Evolutionary conservation across 2,888 invertebrate species (phyloP).

Genomic region (Merodon equestris): DNA sequence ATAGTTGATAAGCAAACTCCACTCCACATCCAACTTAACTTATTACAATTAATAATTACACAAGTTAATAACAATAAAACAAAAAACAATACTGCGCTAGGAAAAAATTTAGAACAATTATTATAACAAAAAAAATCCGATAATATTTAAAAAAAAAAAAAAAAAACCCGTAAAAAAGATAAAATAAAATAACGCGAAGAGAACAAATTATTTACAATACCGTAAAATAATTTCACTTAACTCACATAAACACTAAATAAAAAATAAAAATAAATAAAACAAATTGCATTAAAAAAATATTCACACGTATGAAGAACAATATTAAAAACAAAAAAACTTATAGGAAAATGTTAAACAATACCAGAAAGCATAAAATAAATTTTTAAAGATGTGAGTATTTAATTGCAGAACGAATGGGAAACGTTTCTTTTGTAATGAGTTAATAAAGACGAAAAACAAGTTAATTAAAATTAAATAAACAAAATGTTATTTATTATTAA

Average conservation of each 20-base stretch:
- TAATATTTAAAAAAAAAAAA: slow-evolving; percentile 50
- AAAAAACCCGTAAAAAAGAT: slow-evolving; percentile 17
- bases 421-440: slow-evolving; percentile 69
- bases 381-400: slow-evolving; percentile 61
- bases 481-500: slow-evolving; percentile 67
- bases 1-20: slow-evolving; percentile 39
- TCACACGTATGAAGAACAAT: slow-evolving; percentile 41
- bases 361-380: slow-evolving; percentile 62
- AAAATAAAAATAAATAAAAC: slow-evolving; percentile 17
- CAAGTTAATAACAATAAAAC: slow-evolving; percentile 4
- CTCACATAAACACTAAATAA: slow-evolving; percentile 43
- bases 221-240: slow-evolving; percentile 54
- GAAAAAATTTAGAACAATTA: slow-evolving; percentile 66
- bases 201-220: slow-evolving; percentile 55
- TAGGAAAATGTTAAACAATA: slow-evolving; percentile 57
- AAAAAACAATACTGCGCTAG: slow-evolving; percentile 45
- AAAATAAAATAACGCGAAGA: slow-evolving; percentile 37
- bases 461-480: slow-evolving; percentile 60
- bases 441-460: slow-evolving; percentile 53
- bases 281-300: slow-evolving; percentile 49
- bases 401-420: slow-evolving; percentile 56
- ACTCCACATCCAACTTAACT: slow-evolving; percentile 57
- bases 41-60: slow-evolving; percentile 53
- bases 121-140: slow-evolving; percentile 46
- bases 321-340: slow-evolving; percentile 30